Percentiles rank a stretch among this genome's conserved stretches.
These are phyloP conservation scores for Procambarus clarkii DNA, from an alignment of 1,140 invertebrate genomes.

Conservation along the genomic window DNA sequence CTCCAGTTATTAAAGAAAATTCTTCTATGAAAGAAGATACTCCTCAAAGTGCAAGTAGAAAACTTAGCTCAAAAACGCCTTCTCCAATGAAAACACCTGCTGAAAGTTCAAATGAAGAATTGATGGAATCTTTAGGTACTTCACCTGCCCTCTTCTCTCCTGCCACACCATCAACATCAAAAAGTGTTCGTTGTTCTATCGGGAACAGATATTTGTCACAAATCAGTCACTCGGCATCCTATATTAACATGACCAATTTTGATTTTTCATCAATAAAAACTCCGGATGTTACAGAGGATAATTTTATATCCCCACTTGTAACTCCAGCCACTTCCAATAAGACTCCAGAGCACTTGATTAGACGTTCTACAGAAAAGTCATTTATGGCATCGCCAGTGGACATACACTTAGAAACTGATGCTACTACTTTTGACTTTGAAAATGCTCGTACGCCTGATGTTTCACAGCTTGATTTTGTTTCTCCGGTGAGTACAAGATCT, in stretches of 20 bases:
- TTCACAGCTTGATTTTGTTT: conserved; percentile 58
- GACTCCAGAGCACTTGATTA: conserved; percentile 39
- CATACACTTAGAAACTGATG: conserved; percentile 49
- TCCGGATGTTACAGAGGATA: conserved; percentile 62
- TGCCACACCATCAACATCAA: not conserved
- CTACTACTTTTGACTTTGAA: conserved; percentile 67
- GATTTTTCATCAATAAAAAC: conserved; percentile 64
- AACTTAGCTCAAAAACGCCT: not conserved
- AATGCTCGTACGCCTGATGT: conserved; percentile 60
- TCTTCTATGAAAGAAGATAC: not conserved
- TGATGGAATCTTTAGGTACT: not conserved
- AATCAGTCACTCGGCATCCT: conserved; percentile 37
- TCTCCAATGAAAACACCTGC: not conserved
- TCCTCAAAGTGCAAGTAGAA: not conserved
- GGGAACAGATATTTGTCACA: not conserved
- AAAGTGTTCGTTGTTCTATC: not conserved
- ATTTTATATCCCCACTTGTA: conserved; percentile 61
- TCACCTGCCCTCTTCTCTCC: not conserved
- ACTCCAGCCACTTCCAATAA: conserved; percentile 35
- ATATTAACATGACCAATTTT: conserved; percentile 58
- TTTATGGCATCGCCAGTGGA: conserved; percentile 20
- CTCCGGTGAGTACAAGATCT: conserved; percentile 52
- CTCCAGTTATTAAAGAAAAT: not conserved
- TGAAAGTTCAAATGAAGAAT: not conserved
- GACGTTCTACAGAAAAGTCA: conserved; percentile 14